Conservation (phyloP, 92 coral and sea anemone genomes). For the Diadumene lineata region DNA sequence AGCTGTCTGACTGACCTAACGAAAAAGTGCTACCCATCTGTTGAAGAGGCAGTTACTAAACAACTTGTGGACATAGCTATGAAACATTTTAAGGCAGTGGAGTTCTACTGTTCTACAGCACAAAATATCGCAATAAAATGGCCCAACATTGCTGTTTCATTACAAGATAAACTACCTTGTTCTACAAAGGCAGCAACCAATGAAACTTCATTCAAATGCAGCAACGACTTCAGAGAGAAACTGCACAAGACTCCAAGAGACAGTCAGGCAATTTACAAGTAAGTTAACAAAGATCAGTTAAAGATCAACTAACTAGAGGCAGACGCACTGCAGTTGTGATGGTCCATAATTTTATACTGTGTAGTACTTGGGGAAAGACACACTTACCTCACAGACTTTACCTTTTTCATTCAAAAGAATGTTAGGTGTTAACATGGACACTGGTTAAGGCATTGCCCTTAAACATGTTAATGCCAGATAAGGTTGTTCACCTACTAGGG, state of each 20-base stretch:
- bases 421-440: too few species aligned
- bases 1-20: slow-evolving; percentile 18
- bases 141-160: slow-evolving; percentile 26
- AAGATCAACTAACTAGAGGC: not conserved
- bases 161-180: slow-evolving; percentile 18
- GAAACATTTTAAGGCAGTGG: slow-evolving; percentile 29
- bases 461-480: too few species aligned
- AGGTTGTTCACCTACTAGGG: too few species aligned
- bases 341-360: too few species aligned
- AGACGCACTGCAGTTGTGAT: too few species aligned
- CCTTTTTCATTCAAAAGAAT: too few species aligned
- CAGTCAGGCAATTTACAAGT: slow-evolving; percentile 22
- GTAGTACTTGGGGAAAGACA: too few species aligned
- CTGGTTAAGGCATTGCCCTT: too few species aligned
- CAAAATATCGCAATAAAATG: slow-evolving; percentile 11
- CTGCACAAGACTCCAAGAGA: slow-evolving; percentile 20
- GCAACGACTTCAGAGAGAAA: slow-evolving; percentile 20
- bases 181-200: not conserved
- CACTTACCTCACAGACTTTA: too few species aligned
- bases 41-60: slow-evolving; percentile 20
- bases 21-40: slow-evolving; percentile 25
- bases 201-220: slow-evolving; percentile 14
- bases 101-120: slow-evolving; percentile 28
- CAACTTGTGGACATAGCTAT: slow-evolving; percentile 15
- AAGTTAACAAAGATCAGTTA: not conserved